Evolutionary conservation across 2,113 vertebrate species (phyloP).

Genomic region (Speoplatyrhinus poulsoni): DNA sequence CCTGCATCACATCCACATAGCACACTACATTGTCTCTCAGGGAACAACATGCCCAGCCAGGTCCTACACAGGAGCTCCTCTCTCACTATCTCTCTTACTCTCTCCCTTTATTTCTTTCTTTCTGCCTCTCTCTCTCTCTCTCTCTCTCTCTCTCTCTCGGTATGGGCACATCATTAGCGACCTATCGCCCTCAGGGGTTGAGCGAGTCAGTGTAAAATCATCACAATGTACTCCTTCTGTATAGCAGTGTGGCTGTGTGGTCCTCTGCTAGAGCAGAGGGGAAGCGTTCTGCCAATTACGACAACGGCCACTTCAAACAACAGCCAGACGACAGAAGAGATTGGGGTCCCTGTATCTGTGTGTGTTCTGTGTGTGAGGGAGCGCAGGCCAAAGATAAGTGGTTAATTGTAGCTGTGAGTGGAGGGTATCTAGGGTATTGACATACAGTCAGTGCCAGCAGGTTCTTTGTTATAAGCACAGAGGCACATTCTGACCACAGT

Average conservation of each 20-base stretch:
- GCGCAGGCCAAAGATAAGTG: neutral
- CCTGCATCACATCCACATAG: neutral
- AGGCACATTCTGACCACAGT: neutral
- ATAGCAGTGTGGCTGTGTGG: neutral
- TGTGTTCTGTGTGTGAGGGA: neutral
- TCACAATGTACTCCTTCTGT: neutral
- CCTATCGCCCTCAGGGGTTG: neutral
- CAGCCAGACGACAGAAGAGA: neutral
- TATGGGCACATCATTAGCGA: neutral
- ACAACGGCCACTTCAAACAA: neutral
- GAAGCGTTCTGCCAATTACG: neutral
- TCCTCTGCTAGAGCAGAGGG: neutral
- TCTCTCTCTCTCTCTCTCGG: neutral
- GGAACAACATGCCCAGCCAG: neutral
- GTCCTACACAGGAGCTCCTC: neutral
- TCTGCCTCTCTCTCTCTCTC: neutral
- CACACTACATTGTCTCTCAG: neutral
- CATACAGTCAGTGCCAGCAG: too few relatives aligned
- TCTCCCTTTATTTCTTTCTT: neutral
- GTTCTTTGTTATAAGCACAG: neutral
- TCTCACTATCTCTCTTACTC: neutral
- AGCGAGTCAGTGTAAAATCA: neutral
- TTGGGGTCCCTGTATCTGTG: neutral
- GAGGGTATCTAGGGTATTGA: too few relatives aligned
- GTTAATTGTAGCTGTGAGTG: neutral